A percentile compares a stretch with the other conserved stretches of the same genome.
phyloP scores from a whole-genome alignment of 2,888 invertebrate species.

The Antitype chi region DNA sequence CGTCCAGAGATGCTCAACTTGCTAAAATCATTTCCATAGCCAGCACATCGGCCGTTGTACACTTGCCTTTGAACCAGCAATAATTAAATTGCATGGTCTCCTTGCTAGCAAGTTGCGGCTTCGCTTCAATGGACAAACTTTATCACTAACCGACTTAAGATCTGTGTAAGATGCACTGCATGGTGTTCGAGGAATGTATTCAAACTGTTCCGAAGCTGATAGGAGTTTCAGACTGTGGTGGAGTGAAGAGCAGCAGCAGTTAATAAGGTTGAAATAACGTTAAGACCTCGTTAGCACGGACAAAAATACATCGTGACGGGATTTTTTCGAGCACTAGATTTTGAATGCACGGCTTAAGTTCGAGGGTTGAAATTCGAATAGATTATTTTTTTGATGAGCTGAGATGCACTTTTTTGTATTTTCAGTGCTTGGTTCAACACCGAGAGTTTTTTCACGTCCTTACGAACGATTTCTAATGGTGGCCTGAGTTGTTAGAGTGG shows the following conservation, averaged over 20 bases:
- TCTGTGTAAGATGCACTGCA: slow-evolving; percentile 47
- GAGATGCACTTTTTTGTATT: too few species aligned
- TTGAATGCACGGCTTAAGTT: too few species aligned
- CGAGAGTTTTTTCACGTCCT: too few species aligned
- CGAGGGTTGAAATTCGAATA: too few species aligned
- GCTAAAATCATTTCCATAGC: slow-evolving; percentile 82
- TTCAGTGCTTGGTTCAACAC: too few species aligned
- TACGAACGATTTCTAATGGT: too few species aligned
- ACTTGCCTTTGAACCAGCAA: slow-evolving; percentile 86
- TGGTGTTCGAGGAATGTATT: slow-evolving; percentile 55
- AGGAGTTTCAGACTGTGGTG: slow-evolving; percentile 18
- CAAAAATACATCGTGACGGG: too few species aligned
- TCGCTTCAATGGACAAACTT: slow-evolving; percentile 81
- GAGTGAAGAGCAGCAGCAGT: slow-evolving; percentile 18
- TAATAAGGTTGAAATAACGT: slow-evolving; percentile 11
- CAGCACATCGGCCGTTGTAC: slow-evolving; percentile 79
- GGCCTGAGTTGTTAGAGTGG: too few species aligned
- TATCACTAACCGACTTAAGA: slow-evolving; percentile 77
- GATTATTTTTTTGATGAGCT: too few species aligned
- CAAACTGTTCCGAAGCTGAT: slow-evolving; percentile 13
- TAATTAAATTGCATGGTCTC: slow-evolving; percentile 87
- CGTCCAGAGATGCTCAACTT: slow-evolving; percentile 69
- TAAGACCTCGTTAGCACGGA: too few species aligned
- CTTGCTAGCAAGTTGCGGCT: slow-evolving; percentile 77
- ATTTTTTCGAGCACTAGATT: too few species aligned